Evolutionary conservation across 2,888 invertebrate species (phyloP).

Genomic region (Brachynemurus nebulosus): DNA sequence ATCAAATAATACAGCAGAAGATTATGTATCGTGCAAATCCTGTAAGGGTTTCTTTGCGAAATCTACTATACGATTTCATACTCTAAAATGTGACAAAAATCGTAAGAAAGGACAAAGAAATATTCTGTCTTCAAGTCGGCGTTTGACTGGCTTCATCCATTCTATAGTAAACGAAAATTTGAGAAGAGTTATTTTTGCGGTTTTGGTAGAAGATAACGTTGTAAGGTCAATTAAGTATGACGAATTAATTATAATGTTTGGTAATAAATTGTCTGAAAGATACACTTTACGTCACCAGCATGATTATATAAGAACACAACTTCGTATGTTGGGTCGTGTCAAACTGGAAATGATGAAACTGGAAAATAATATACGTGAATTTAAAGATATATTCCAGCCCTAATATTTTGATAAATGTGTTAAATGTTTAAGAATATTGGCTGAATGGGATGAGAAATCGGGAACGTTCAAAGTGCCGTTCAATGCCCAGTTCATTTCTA

Average conservation of each 20-base stretch:
- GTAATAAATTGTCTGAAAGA: conserved; percentile 9
- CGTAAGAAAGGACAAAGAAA: neutral
- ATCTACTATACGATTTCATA: neutral
- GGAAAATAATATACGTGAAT: conserved; percentile 10
- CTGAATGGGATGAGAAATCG: neutral
- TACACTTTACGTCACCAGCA: conserved; percentile 12
- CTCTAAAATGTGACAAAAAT: neutral
- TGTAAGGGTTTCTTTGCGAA: conserved; percentile 11
- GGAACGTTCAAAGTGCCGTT: neutral
- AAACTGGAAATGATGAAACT: conserved; percentile 9
- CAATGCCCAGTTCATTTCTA: neutral
- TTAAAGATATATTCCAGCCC: conserved; percentile 11
- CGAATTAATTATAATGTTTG: conserved; percentile 9
- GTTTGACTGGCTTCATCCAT: neutral
- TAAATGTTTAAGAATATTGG: conserved; percentile 7
- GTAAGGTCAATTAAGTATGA: neutral
- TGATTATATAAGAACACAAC: conserved; percentile 14
- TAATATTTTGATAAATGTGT: conserved; percentile 11
- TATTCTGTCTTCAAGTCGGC: neutral
- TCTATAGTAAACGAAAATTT: neutral
- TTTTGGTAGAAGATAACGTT: conserved; percentile 4
- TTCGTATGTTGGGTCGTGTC: conserved; percentile 11
- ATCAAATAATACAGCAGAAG: conserved; percentile 8
- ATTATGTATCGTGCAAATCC: conserved; percentile 8
- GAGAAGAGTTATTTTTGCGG: conserved; percentile 3